phyloP scores from a whole-genome alignment of 2,113 vertebrate genomes.

The Patagioenas fasciata region DNA sequence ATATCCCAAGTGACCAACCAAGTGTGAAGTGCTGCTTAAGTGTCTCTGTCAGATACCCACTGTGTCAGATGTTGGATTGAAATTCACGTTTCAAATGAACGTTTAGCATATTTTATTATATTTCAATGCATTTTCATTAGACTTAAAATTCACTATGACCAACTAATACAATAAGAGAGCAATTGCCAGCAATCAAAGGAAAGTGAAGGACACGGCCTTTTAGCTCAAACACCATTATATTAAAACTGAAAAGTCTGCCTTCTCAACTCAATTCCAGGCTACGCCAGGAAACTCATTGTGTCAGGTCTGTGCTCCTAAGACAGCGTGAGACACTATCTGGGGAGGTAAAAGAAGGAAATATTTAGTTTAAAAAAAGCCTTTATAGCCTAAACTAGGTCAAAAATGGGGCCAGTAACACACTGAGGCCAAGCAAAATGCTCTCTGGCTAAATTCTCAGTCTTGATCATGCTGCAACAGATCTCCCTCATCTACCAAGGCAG shows the following conservation, averaged over 20 bases:
- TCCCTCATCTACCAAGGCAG: neutral
- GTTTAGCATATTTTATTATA: neutral
- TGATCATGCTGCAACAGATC: neutral
- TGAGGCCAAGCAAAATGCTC: neutral
- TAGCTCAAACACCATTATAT: neutral
- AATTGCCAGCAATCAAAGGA: neutral
- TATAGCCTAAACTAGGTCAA: neutral
- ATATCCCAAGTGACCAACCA: neutral
- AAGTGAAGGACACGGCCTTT: neutral
- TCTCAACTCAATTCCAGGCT: neutral
- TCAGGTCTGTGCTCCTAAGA: neutral
- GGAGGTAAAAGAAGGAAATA: neutral
- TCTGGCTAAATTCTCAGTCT: neutral
- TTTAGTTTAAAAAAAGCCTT: neutral
- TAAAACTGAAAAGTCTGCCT: neutral
- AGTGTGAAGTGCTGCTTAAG: neutral
- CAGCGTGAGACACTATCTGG: accelerated
- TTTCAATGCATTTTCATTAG: neutral
- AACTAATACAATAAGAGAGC: neutral
- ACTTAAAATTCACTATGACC: neutral
- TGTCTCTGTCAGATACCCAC: neutral
- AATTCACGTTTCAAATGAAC: neutral
- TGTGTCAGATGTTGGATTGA: neutral
- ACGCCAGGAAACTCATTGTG: neutral
- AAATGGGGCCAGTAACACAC: neutral